Percentiles rank a stretch among this genome's conserved stretches.
phyloP scores from a whole-genome alignment of 1,140 invertebrate genomes.

The Drosophila baimaii region DNA sequence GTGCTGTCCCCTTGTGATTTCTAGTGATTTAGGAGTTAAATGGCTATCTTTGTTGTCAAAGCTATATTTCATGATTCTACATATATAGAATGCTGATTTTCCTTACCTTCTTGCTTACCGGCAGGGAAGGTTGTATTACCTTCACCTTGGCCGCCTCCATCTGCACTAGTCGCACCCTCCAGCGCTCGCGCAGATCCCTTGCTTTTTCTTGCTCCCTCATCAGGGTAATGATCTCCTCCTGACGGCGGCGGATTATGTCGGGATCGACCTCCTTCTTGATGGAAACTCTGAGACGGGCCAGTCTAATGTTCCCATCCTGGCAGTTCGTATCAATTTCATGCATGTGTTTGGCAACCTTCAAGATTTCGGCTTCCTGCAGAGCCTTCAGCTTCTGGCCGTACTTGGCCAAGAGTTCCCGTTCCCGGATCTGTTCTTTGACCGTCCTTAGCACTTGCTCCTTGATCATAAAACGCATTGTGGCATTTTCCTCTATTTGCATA shows the following conservation, averaged over 20 bases:
- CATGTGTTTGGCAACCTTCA: not conserved
- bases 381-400: not conserved
- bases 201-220: not conserved
- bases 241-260: no score
- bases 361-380: conserved; percentile 19
- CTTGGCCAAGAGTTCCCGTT: not conserved
- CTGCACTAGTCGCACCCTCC: not conserved
- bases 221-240: not conserved
- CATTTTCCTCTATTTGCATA: not conserved
- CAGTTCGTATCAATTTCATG: not conserved
- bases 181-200: not conserved
- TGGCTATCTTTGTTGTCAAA: no score
- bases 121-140: not conserved
- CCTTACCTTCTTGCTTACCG: not conserved
- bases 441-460: not conserved
- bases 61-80: no score
- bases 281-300: not conserved
- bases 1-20: no score
- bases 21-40: no score
- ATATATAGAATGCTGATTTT: no score
- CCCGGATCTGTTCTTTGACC: not conserved
- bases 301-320: not conserved
- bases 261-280: not conserved
- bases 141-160: conserved; percentile 4
- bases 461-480: not conserved